Evolutionary conservation across 2,113 vertebrate species (phyloP).

Genomic region (Halichoeres trimaculatus): DNA sequence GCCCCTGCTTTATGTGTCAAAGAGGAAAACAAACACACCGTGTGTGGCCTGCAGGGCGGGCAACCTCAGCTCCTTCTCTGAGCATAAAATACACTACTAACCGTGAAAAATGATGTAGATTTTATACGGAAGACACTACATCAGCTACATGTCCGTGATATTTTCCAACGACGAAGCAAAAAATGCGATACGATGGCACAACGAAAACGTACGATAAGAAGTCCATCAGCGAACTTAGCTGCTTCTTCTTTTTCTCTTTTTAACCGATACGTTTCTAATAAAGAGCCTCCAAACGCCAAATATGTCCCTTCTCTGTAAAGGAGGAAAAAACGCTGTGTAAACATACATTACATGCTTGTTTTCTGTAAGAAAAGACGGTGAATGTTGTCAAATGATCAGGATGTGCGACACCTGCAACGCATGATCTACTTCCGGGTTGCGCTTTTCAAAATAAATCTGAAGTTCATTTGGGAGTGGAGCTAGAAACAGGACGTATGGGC

Average conservation of each 20-base stretch:
- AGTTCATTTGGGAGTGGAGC: neutral
- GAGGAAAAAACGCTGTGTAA: neutral
- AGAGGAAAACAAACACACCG: constrained; percentile 27
- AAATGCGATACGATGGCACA: constrained; percentile 26
- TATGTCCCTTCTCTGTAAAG: neutral
- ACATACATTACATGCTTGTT: constrained; percentile 67
- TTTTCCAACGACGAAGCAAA: constrained; percentile 23
- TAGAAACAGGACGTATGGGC: neutral
- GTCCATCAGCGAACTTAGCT: constrained; percentile 48
- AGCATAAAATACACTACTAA: neutral
- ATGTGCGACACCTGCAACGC: constrained; percentile 41
- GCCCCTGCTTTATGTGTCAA: constrained; percentile 11
- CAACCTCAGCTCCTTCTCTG: neutral
- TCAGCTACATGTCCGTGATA: constrained; percentile 60
- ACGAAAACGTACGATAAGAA: constrained; percentile 33
- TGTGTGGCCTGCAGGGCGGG: constrained; percentile 25
- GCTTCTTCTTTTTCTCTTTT: neutral
- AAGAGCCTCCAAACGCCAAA: neutral
- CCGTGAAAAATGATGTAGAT: constrained; percentile 25
- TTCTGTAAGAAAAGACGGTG: constrained; percentile 44
- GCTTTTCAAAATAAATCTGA: constrained; percentile 55
- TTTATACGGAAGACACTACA: constrained; percentile 21
- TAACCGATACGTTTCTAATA: neutral
- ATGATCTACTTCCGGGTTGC: constrained; percentile 66
- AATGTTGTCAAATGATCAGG: constrained; percentile 73